A percentile compares a stretch with the other conserved stretches of the same genome.
These are phyloP conservation scores for Cathartes aura DNA, from an alignment of 2,113 vertebrate species.

Conservation along the genomic window DNA sequence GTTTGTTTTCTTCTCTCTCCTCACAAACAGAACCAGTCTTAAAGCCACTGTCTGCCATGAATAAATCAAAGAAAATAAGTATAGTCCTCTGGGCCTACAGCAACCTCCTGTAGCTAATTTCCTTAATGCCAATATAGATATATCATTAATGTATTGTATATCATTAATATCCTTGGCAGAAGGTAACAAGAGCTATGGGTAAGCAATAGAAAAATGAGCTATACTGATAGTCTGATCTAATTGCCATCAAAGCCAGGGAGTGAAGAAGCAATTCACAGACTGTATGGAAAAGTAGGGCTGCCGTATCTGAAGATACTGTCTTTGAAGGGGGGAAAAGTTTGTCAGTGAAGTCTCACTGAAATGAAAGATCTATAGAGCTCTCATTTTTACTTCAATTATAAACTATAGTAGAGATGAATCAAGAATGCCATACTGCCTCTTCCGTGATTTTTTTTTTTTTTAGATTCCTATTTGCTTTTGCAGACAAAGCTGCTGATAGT, in stretches of 20 bases:
- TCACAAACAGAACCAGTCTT: slow-evolving; percentile 32
- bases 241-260: not conserved
- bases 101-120: slow-evolving; percentile 49
- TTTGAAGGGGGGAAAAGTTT: not conserved
- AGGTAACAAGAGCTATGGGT: not conserved
- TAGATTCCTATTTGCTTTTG: not conserved
- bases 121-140: not conserved
- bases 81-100: slow-evolving; percentile 36
- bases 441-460: not conserved
- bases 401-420: not conserved
- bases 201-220: not conserved
- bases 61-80: slow-evolving; percentile 43
- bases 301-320: not conserved
- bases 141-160: not conserved
- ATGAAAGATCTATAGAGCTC: not conserved
- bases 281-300: not conserved
- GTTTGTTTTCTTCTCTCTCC: not conserved
- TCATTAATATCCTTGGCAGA: not conserved
- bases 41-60: slow-evolving; percentile 39
- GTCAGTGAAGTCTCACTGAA: not conserved
- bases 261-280: not conserved
- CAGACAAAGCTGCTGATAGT: not conserved
- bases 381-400: not conserved
- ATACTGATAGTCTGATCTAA: not conserved
- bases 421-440: not conserved